Conservation (phyloP, 2,113 vertebrate species). For the Phasianus colchicus region DNA sequence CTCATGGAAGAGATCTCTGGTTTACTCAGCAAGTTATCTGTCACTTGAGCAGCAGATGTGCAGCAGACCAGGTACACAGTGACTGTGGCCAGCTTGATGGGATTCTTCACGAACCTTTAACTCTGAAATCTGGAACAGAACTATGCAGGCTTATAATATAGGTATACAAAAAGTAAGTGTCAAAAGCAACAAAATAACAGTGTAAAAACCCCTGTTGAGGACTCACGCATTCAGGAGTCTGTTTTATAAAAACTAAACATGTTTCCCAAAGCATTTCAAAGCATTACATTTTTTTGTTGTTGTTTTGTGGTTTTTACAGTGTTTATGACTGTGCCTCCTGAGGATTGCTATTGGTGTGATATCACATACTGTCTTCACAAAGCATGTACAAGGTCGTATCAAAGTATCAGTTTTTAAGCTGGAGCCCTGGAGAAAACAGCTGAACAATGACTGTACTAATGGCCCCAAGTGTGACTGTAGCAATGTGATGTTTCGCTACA, state of each 20-base stretch:
- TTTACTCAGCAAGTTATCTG: neutral
- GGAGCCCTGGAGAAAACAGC: neutral
- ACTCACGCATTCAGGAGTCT: neutral
- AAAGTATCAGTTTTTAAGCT: neutral
- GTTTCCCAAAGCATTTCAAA: neutral
- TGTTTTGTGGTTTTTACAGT: neutral
- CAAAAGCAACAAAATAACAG: neutral
- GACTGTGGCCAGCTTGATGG: neutral
- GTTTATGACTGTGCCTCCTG: neutral
- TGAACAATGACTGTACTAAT: neutral
- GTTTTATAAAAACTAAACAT: neutral
- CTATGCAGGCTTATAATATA: neutral
- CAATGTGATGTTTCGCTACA: conserved; percentile 9
- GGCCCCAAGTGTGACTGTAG: neutral
- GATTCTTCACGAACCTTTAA: neutral
- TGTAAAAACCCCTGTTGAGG: neutral
- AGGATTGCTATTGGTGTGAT: neutral
- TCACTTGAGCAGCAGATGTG: neutral
- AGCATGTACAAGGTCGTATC: neutral
- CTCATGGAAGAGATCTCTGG: neutral
- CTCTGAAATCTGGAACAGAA: neutral
- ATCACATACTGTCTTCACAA: neutral
- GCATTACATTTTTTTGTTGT: neutral
- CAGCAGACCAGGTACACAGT: neutral
- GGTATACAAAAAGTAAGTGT: neutral